Evolutionary conservation across 2,888 invertebrate genomes (phyloP).

Genomic region (Protophormia terraenovae): DNA sequence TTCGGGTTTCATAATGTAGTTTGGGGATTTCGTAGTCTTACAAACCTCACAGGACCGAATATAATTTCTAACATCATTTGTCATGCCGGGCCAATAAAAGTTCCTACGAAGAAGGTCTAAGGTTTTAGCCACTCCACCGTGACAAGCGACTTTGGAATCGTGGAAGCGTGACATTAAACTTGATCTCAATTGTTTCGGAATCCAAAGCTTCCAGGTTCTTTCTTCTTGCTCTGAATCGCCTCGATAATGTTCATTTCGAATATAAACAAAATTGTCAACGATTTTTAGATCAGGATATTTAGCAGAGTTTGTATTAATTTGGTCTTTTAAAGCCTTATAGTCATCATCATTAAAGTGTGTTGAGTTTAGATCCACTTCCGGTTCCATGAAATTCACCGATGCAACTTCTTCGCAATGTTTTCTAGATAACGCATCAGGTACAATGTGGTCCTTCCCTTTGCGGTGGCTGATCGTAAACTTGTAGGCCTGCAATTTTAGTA

Average conservation of each 20-base stretch:
- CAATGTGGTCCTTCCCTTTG: slow-evolving; percentile 1
- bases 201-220: not conserved
- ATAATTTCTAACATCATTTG: not conserved
- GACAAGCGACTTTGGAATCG: not conserved
- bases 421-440: not conserved
- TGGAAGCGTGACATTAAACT: not conserved
- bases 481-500: not conserved
- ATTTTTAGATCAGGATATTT: not conserved
- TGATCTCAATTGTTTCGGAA: not conserved
- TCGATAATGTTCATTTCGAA: not conserved
- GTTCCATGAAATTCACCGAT: not conserved
- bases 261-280: not conserved
- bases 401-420: not conserved
- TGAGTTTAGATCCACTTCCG: not conserved
- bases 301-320: not conserved
- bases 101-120: not conserved
- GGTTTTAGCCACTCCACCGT: not conserved
- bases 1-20: not conserved
- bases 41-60: not conserved
- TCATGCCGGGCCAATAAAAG: not conserved
- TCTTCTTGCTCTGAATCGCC: not conserved
- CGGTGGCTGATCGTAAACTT: slow-evolving; percentile 5
- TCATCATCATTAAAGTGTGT: not conserved
- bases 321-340: not conserved
- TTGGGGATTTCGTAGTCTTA: not conserved